Conservation (phyloP, 2,888 invertebrate species). For the Trachelus troglodyta region DNA sequence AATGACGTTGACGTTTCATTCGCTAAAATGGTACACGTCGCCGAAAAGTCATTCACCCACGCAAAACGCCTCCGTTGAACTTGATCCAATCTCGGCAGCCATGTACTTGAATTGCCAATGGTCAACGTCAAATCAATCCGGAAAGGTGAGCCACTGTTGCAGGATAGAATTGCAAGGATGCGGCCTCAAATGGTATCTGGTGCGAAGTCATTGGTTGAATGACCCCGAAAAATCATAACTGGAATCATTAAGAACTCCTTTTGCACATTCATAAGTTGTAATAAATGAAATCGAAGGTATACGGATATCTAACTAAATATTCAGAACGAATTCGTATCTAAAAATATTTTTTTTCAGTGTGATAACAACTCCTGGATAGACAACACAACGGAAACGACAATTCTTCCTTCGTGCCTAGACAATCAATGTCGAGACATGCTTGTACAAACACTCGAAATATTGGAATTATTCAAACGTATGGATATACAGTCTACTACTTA, state of each 20-base stretch:
- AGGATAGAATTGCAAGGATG: background rate
- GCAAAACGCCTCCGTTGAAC: constrained; percentile 6
- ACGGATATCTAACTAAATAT: background rate
- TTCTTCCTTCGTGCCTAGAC: background rate
- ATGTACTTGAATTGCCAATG: constrained; percentile 4
- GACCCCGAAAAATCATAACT: background rate
- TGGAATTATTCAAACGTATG: no score
- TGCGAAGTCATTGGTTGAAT: background rate
- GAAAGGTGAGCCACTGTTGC: background rate
- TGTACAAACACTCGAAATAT: no score
- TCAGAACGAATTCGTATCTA: background rate
- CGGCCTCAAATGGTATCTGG: background rate
- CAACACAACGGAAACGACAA: background rate
- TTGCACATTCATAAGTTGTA: background rate
- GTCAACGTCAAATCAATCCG: background rate
- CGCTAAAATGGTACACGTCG: background rate
- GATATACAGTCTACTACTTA: no score
- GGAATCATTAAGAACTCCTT: background rate
- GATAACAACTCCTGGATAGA: background rate
- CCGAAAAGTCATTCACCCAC: constrained; percentile 1
- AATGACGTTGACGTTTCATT: constrained; percentile 4
- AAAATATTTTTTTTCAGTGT: background rate
- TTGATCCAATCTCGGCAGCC: constrained; percentile 1
- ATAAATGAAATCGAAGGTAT: background rate
- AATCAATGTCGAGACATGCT: no score